phyloP scores from a whole-genome alignment of 64 coral and sea anemone species.

The Actinia tenebrosa region DNA sequence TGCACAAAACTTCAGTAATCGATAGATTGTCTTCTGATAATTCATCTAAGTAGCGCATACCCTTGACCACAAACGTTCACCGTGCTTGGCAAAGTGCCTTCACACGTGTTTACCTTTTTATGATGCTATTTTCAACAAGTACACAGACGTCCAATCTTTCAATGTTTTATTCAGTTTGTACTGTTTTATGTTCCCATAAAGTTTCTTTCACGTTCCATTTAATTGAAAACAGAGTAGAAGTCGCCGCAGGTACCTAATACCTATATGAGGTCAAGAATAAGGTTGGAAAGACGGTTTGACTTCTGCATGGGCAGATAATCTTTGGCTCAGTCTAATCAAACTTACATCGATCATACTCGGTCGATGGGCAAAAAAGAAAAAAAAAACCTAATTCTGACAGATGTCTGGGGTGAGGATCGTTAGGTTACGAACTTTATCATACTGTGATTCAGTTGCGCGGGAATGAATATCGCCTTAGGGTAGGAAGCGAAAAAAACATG shows the following conservation, averaged over 20 bases:
- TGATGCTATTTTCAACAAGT: neutral
- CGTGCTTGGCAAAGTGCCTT: neutral
- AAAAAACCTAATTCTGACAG: neutral
- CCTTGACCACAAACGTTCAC: neutral
- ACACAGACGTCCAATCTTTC: neutral
- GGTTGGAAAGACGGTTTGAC: neutral
- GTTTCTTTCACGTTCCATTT: neutral
- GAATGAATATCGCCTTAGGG: too few species aligned
- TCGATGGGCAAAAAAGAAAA: neutral
- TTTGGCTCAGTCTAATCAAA: neutral
- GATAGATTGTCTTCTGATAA: neutral
- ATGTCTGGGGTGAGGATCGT: neutral
- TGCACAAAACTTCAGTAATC: neutral
- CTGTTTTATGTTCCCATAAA: neutral
- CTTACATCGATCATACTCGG: neutral
- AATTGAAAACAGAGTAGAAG: neutral
- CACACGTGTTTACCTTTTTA: neutral
- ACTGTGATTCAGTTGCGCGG: too few species aligned
- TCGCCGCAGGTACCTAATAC: neutral
- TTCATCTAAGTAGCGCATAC: neutral
- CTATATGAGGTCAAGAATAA: neutral
- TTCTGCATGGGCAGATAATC: neutral
- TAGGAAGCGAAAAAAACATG: neutral
- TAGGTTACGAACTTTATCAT: too few species aligned
- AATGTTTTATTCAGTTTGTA: neutral